A percentile compares a stretch with the other conserved stretches of the same genome.
Evolutionary conservation across 2,113 vertebrate species (phyloP).

Genomic region (Gallinago media): DNA sequence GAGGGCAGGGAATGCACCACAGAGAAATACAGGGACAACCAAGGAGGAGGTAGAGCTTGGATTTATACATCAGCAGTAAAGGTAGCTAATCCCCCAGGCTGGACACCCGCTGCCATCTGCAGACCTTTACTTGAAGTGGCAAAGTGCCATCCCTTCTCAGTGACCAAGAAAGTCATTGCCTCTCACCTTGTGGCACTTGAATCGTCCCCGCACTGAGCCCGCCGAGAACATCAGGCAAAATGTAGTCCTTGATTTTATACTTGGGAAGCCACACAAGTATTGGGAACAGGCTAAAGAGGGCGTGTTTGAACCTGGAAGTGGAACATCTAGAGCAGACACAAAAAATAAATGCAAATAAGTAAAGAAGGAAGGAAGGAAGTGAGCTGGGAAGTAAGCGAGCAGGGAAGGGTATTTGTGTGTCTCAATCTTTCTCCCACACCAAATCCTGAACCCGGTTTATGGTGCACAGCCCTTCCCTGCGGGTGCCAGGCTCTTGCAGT

Average conservation of each 20-base stretch:
- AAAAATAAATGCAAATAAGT: neutral
- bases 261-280: slow-evolving; percentile 90
- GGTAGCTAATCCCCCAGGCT: neutral
- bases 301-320: slow-evolving; percentile 76
- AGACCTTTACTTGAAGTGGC: neutral
- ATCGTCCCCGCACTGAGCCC: slow-evolving; percentile 91
- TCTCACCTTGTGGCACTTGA: slow-evolving; percentile 91
- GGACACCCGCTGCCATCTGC: neutral
- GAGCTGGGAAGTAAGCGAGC: neutral
- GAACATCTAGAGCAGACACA: slow-evolving; percentile 81
- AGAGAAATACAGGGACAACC: neutral
- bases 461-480: neutral
- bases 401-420: neutral
- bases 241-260: slow-evolving; percentile 86
- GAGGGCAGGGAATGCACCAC: neutral
- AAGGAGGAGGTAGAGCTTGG: neutral
- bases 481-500: neutral
- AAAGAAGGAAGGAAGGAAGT: neutral
- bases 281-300: slow-evolving; percentile 83
- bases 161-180: fast-evolving
- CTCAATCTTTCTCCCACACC: neutral
- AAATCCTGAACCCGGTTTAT: neutral
- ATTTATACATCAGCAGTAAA: neutral
- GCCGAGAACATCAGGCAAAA: slow-evolving; percentile 86
- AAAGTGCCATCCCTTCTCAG: fast-evolving